phyloP scores from a whole-genome alignment of 2,888 invertebrate species.

The Epinotia bilunana region DNA sequence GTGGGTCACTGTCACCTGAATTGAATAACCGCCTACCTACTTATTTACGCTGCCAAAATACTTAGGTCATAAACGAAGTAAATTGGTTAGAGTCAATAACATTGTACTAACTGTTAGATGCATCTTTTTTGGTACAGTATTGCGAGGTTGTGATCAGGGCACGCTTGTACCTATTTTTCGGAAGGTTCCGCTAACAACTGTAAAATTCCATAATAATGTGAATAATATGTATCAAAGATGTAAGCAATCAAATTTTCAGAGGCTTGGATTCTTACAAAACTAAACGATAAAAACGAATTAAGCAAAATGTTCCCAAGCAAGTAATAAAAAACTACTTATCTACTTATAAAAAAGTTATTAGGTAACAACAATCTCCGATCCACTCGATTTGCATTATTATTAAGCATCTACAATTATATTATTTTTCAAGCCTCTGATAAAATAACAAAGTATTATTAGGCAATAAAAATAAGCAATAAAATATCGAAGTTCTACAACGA shows the following conservation, averaged over 20 bases:
- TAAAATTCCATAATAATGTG: background rate
- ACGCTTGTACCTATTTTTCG: background rate
- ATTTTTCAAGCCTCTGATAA: slow-evolving; percentile 43
- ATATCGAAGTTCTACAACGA: slow-evolving; percentile 72
- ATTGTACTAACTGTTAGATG: no score
- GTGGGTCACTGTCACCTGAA: no score
- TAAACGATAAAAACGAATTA: background rate
- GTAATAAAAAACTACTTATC: no score
- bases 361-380: slow-evolving; percentile 9
- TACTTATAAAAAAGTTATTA: no score
- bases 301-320: background rate
- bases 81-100: no score
- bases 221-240: background rate
- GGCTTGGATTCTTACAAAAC: slow-evolving; percentile 16
- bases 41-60: no score
- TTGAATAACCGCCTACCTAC: no score
- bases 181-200: background rate
- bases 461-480: slow-evolving; percentile 62
- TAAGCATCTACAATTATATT: background rate
- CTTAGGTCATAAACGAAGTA: no score
- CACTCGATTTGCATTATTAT: background rate
- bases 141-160: background rate
- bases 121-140: no score
- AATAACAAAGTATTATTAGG: slow-evolving; percentile 55
- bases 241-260: slow-evolving; percentile 27